Conservation (phyloP, 64 coral and sea anemone genomes). For the Pocillopora verrucosa region DNA sequence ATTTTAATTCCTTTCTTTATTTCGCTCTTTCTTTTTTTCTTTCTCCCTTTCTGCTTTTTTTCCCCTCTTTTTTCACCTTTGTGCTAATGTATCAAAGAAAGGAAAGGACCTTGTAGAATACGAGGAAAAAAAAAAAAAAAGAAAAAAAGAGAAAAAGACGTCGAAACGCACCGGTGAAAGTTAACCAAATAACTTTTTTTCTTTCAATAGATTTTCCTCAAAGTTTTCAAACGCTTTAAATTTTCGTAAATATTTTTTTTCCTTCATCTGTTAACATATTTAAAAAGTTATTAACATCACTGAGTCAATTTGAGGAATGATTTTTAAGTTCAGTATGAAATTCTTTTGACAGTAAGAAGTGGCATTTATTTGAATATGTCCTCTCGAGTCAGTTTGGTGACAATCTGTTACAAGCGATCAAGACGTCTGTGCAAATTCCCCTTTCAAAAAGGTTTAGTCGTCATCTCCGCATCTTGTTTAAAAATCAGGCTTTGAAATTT, state of each 20-base stretch:
- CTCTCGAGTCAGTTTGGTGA: neutral
- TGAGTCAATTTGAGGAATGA: neutral
- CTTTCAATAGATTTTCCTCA: neutral
- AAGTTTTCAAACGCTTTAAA: neutral
- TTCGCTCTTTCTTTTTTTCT: too few species aligned
- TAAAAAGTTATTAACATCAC: constrained; percentile 4
- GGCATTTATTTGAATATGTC: neutral
- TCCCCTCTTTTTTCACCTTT: too few species aligned
- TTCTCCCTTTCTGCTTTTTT: too few species aligned
- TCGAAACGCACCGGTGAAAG: neutral
- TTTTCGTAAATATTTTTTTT: neutral
- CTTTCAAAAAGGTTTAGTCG: neutral
- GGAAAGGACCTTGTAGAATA: too few species aligned
- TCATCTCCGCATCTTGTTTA: too few species aligned
- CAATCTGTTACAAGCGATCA: neutral
- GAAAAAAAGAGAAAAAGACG: neutral
- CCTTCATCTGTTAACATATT: neutral
- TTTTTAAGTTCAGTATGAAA: neutral
- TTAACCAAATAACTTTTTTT: neutral
- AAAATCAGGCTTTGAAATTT: too few species aligned
- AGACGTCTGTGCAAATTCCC: neutral
- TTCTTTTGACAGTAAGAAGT: neutral
- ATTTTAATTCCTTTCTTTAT: too few species aligned
- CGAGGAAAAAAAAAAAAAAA: too few species aligned
- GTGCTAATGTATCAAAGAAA: too few species aligned